These are phyloP conservation scores for Alethe diademata DNA, from an alignment of 2,113 vertebrate genomes.

Conservation along the genomic window DNA sequence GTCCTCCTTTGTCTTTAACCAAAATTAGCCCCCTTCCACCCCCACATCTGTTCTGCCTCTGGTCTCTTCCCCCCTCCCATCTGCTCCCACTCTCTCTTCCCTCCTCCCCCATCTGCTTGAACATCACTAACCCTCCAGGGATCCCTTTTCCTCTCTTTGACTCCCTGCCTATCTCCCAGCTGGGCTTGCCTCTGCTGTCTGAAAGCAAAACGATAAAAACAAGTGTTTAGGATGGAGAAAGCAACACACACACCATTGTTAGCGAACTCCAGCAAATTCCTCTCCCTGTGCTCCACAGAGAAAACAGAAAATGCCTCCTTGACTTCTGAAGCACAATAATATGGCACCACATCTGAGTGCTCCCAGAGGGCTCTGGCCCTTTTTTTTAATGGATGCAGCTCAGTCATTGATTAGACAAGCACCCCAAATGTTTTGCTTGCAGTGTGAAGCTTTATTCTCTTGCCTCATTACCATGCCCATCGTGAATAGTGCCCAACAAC, in stretches of 20 bases:
- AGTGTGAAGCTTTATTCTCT: neutral
- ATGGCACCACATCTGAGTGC: neutral
- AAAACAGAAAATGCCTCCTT: neutral
- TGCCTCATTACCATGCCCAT: neutral
- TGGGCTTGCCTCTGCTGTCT: neutral
- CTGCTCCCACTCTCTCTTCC: slow-evolving; percentile 32
- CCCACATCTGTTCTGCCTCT: slow-evolving; percentile 57
- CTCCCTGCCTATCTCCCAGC: slow-evolving; percentile 34
- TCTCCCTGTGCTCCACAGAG: neutral
- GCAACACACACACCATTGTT: neutral
- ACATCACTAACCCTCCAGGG: slow-evolving; percentile 50
- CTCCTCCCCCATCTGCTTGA: slow-evolving; percentile 59
- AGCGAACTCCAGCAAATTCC: neutral
- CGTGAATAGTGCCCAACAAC: neutral
- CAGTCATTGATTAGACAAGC: neutral
- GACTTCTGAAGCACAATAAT: neutral
- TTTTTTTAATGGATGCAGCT: neutral
- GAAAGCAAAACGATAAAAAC: slow-evolving; percentile 10
- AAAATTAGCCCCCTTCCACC: slow-evolving; percentile 47
- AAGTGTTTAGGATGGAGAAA: neutral
- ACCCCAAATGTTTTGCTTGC: neutral
- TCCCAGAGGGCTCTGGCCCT: neutral
- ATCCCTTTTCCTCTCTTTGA: slow-evolving; percentile 39
- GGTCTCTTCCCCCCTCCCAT: slow-evolving; percentile 46
- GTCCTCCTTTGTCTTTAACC: slow-evolving; percentile 46